Percentiles rank a stretch among this genome's conserved stretches.
Evolutionary conservation across 2,888 invertebrate genomes (phyloP).

Genomic region (Cerastis leucographa): DNA sequence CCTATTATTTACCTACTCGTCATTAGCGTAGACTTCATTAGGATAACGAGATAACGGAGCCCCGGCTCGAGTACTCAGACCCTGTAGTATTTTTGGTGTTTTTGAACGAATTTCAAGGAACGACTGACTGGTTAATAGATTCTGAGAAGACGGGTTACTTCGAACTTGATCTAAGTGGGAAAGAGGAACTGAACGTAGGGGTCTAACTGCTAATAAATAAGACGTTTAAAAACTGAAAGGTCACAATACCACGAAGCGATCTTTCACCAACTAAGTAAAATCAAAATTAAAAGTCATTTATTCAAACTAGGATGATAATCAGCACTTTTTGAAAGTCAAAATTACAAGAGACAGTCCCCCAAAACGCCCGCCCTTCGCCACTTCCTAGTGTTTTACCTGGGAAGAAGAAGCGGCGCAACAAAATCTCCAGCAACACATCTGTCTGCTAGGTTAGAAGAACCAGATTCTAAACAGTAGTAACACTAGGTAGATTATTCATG

Average conservation of each 20-base stretch:
- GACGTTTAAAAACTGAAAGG: constrained; percentile 6
- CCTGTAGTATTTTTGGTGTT: constrained; percentile 85
- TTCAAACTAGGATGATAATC: too few species aligned
- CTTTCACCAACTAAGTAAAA: background rate
- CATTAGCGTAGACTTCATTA: constrained; percentile 91
- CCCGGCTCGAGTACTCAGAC: constrained; percentile 81
- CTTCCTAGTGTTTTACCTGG: too few species aligned
- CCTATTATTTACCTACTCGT: constrained; percentile 91
- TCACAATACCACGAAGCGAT: background rate
- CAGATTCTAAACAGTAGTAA: too few species aligned
- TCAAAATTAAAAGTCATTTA: too few species aligned
- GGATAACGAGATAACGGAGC: constrained; percentile 91
- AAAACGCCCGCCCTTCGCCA: too few species aligned
- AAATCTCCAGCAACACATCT: too few species aligned
- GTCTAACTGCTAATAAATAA: constrained; percentile 22
- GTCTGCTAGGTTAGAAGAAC: too few species aligned
- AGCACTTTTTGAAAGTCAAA: too few species aligned
- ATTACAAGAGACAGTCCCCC: too few species aligned
- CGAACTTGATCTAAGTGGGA: constrained; percentile 16
- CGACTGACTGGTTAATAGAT: constrained; percentile 66
- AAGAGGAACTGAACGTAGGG: background rate
- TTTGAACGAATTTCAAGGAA: constrained; percentile 82
- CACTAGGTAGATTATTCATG: constrained; percentile 7
- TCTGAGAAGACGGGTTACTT: constrained; percentile 30
- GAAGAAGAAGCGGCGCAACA: too few species aligned